Conservation (phyloP, 1,140 invertebrate genomes). For the Neoseiulus cucumeris region DNA sequence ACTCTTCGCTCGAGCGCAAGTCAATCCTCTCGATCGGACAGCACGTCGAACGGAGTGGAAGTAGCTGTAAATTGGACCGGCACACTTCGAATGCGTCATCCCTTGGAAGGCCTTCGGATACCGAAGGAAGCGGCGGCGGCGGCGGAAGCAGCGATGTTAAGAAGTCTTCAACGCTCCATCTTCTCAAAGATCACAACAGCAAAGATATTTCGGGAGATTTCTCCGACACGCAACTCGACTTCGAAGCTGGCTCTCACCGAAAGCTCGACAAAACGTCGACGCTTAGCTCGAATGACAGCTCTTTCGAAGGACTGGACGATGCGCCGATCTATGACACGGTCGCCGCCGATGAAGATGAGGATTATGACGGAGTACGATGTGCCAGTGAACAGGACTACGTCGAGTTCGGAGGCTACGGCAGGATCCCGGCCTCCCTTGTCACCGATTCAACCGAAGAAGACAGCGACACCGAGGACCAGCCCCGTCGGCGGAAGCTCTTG, state of each 20-base stretch:
- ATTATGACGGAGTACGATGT: background rate
- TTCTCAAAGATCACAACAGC: slow-evolving; percentile 4
- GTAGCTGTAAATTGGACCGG: background rate
- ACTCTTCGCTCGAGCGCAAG: slow-evolving; percentile 3
- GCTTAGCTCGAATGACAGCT: slow-evolving; percentile 2
- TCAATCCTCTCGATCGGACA: background rate
- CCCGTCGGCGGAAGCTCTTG: background rate
- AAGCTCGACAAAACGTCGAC: slow-evolving; percentile 8
- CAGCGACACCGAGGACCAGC: background rate
- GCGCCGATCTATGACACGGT: slow-evolving; percentile 7
- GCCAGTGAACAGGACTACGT: slow-evolving; percentile 3
- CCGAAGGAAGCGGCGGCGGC: background rate
- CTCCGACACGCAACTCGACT: background rate
- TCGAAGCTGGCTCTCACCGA: background rate
- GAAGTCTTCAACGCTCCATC: background rate
- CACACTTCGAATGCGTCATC: background rate
- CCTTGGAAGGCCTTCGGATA: background rate
- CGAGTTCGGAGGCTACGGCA: background rate
- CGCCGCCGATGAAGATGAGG: background rate
- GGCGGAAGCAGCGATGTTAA: background rate
- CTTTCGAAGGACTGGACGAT: background rate
- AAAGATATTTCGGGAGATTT: background rate
- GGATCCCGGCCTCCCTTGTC: slow-evolving; percentile 1
- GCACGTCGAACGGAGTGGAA: background rate
- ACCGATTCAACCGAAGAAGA: slow-evolving; percentile 6